These are phyloP conservation scores for Sebastes glaucus DNA, from an alignment of 2,797 vertebrate species.

Conservation along the genomic window DNA sequence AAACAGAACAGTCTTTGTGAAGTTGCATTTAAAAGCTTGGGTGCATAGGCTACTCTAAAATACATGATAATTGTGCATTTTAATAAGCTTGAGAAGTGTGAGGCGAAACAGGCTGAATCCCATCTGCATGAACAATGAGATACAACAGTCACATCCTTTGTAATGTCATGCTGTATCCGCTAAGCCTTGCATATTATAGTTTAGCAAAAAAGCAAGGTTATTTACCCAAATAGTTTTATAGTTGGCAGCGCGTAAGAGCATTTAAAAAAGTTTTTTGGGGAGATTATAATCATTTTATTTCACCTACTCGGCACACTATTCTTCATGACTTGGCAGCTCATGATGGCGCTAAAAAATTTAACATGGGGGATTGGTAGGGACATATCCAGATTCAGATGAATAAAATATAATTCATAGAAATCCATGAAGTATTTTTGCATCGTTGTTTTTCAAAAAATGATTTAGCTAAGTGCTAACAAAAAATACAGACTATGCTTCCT, in stretches of 20 bases:
- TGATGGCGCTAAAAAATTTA: not conserved
- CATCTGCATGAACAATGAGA: constrained; percentile 28
- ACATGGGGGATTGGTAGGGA: not conserved
- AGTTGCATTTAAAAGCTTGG: constrained; percentile 80
- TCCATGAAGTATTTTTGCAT: not conserved
- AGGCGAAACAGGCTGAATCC: constrained; percentile 31
- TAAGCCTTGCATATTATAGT: not conserved
- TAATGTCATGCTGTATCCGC: not conserved
- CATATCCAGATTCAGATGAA: not conserved
- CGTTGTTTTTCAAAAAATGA: not conserved
- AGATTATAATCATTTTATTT: not conserved
- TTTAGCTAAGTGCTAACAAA: not conserved
- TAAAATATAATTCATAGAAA: not conserved
- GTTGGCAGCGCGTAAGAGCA: not conserved
- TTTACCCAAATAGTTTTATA: not conserved
- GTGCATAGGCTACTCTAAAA: constrained; percentile 75
- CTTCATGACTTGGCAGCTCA: not conserved
- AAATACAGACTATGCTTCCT: not conserved
- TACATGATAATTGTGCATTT: constrained; percentile 71
- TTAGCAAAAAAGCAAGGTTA: not conserved
- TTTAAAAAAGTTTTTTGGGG: not conserved
- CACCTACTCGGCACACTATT: not conserved
- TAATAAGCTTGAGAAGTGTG: constrained; percentile 56
- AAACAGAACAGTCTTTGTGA: constrained; percentile 78
- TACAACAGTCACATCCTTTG: not conserved